Evolutionary conservation across 1,140 invertebrate species (phyloP), one percentile per base, ranked within the genome.

Genomic region (Bacillus rossius): DNA sequence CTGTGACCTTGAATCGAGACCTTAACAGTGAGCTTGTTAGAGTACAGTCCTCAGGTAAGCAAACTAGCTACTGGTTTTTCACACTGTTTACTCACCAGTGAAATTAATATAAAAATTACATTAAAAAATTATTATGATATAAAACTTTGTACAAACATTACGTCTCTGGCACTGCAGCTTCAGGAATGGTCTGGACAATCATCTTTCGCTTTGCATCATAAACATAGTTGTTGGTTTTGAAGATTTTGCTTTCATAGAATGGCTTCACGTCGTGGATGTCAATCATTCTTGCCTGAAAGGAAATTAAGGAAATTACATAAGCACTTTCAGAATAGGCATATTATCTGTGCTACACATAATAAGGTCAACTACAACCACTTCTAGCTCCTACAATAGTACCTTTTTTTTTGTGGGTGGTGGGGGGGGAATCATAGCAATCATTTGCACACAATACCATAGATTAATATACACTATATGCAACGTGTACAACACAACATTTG

Each of bases 161-260:
- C 16, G 26, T 19, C 48, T 54, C 52, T 8, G 40, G 52, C 16
- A 20, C 40, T n/a, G 51, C 34, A 22, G 26, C 55, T 53, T 69
- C 65, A 16, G 60, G 77, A 10, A 94, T 75, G 14, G 84, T 84
- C 71, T 97, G 92, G 54, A 94, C 75, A 67, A 98, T 96, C 25
- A 90, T 76, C 70, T 91, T 94, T 29, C 87, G 80, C 67, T 86
- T 88, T 16, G 81, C 61, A 75, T 98, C 93, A 65, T 94, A 95
- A 3, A 80, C 76, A 68, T 94, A 99, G 66, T 91, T 86, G 72
- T 98, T 97, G n/a, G 80, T 78, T 68, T 85, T 86, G 73, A 99
- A 99, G 63, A 97, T 79, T 47, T 90, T 84, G 67, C 94, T 97
- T 20, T 93, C 86, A 67, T 95, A 99, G 74, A 99, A 99, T 2